Base-by-base conservation (phyloP, 92 coral and sea anemone species). In the Porites evermanni region DNA sequence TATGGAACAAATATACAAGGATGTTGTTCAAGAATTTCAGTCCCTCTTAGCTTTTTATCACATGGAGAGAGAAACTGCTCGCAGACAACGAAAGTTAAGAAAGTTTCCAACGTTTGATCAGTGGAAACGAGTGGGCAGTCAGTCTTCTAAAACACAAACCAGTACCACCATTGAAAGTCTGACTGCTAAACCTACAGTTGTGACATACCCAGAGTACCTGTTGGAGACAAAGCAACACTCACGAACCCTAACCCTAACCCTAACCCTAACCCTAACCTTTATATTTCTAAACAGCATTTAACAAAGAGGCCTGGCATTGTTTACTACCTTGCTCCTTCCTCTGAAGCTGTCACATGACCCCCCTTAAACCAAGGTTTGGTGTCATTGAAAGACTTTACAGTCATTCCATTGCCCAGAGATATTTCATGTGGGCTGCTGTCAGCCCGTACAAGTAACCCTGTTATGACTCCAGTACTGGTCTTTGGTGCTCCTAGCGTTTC, bases 11-110 rank as follows among this genome's bases (percentile, higher is more conserved):
- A 64, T 64, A 29, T 85, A 85, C 83, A 66, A 64, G 82, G 16
- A 10, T 10, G 21, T 6, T 24, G 63, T 29, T 9, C 18, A 1
- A 26, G 61, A 47, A 24, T 29, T 17, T 51, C 71, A 63, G 73
- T 32, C 24, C 12, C 64, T 85, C 20, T 71, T 67, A 77, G 47
- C 89, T 17, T 66, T 85, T 59, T 85, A 85, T 71, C 70, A 85
- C 52, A 87, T 80, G 84, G 89, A 86, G 64, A 87, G 11, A 72
- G 79, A 79, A 2, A 9, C 44, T 20, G 90, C 85, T 12, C 23
- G 90, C 18, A 79, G 24, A 72, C 21, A 12, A 14, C 64, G 81
- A 52, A 67, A 78, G 58, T n/a, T 87, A 18, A 79, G 79, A 56
- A 44, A 44, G 38, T 79, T 79, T 70, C 90, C 85, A 20, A 72